Conservation (phyloP, 2,113 vertebrate species). For the Pipra filicauda region DNA sequence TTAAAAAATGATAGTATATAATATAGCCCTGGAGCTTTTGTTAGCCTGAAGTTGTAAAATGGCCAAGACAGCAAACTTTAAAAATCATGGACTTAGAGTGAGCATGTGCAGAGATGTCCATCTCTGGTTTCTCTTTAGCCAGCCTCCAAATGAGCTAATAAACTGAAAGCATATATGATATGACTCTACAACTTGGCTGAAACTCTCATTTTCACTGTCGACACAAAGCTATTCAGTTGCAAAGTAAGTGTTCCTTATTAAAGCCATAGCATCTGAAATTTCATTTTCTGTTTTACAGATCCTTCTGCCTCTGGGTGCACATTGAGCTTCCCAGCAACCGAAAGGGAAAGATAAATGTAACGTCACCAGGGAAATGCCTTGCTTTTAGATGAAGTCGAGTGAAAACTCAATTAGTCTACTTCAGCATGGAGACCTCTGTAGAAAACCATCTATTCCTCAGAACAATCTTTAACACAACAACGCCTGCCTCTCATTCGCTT, state of each 20-base stretch:
- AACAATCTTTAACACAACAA: not conserved
- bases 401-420: not conserved
- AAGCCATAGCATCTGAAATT: constrained; percentile 11
- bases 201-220: constrained; percentile 32
- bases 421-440: not conserved
- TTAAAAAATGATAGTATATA: not conserved
- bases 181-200: constrained; percentile 33
- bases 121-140: constrained; percentile 61
- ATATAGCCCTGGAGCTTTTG: constrained; percentile 21
- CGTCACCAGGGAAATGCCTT: not conserved
- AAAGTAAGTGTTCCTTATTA: constrained; percentile 15
- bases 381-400: not conserved
- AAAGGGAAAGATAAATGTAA: not conserved
- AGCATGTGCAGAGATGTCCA: constrained; percentile 65
- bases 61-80: constrained; percentile 52
- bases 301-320: not conserved
- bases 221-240: constrained; percentile 13
- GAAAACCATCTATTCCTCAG: not conserved
- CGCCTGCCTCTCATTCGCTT: not conserved
- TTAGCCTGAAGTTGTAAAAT: constrained; percentile 33
- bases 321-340: not conserved
- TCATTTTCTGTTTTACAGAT: constrained; percentile 36
- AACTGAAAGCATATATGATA: constrained; percentile 60
- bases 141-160: constrained; percentile 63
- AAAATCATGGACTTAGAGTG: constrained; percentile 33